Conservation (phyloP, 2,113 vertebrate genomes). For the Sinocyclocheilus rhinocerous region DNA sequence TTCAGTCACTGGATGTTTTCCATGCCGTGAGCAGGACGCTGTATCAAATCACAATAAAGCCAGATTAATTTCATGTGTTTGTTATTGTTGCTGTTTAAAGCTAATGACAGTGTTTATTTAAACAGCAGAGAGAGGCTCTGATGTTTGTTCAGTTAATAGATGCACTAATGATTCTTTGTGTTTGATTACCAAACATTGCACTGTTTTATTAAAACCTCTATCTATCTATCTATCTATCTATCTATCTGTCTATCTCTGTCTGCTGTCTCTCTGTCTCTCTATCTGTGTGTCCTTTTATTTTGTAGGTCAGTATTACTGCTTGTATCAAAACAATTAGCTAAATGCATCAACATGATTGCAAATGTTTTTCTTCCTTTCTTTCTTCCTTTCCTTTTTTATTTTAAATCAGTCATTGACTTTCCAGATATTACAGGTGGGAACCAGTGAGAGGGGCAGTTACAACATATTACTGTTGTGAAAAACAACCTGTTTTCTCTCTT, state of each 20-base stretch:
- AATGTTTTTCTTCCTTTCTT: neutral
- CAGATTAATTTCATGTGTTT: slow-evolving; percentile 53
- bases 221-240: too few species aligned
- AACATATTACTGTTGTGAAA: neutral
- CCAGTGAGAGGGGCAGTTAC: neutral
- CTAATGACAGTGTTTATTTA: slow-evolving; percentile 57
- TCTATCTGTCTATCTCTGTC: too few species aligned
- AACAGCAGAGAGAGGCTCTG: slow-evolving; percentile 50
- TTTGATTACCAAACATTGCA: neutral
- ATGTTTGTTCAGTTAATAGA: slow-evolving; percentile 43
- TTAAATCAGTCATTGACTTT: neutral
- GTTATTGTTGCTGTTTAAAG: slow-evolving; percentile 40
- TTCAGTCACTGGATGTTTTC: neutral
- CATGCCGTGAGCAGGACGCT: neutral
- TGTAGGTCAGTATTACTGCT: neutral
- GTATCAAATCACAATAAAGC: slow-evolving; percentile 47
- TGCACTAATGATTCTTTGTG: slow-evolving; percentile 50
- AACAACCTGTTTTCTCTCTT: slow-evolving; percentile 35
- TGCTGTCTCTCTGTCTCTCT: neutral
- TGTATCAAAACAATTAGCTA: neutral
- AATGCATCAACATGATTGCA: neutral
- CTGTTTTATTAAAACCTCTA: neutral
- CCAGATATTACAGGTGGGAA: neutral
- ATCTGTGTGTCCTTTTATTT: neutral
- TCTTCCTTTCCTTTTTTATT: neutral